Evolutionary conservation across 2,888 invertebrate genomes (phyloP).

Genomic region (Phaonia tiefii): DNA sequence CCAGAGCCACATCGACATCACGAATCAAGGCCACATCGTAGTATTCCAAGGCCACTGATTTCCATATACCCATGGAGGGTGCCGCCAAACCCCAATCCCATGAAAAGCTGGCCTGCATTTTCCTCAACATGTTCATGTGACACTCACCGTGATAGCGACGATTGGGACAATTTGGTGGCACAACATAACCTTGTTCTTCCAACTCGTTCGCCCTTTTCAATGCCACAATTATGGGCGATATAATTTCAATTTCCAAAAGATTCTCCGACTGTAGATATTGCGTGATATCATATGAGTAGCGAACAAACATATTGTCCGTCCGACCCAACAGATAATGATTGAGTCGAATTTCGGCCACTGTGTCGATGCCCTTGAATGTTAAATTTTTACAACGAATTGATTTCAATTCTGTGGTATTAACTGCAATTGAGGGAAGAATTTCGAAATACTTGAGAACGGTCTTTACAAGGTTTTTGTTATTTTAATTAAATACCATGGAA

Average conservation of each 20-base stretch:
- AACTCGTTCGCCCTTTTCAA: constrained; percentile 77
- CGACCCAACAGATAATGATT: constrained; percentile 86
- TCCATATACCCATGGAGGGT: constrained; percentile 96
- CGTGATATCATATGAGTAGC: constrained; percentile 88
- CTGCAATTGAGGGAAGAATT: constrained; percentile 58
- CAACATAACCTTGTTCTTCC: constrained; percentile 66
- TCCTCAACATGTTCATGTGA: constrained; percentile 94
- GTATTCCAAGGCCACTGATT: constrained; percentile 85
- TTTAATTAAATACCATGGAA: constrained; percentile 84
- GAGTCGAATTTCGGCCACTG: constrained; percentile 87
- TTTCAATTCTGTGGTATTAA: constrained; percentile 70
- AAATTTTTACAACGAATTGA: constrained; percentile 80
- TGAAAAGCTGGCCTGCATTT: constrained; percentile 96
- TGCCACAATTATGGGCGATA: constrained; percentile 86
- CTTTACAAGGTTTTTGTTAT: too few species aligned
- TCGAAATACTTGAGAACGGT: too few species aligned
- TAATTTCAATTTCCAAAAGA: constrained; percentile 83
- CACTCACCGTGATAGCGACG: constrained; percentile 92
- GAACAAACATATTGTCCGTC: constrained; percentile 92
- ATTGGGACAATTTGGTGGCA: constrained; percentile 90
- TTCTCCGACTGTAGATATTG: constrained; percentile 81
- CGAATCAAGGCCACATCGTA: constrained; percentile 85
- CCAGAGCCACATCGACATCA: constrained; percentile 81
- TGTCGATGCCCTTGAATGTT: constrained; percentile 93
- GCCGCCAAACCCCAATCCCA: constrained; percentile 99